A percentile compares a stretch with the other conserved stretches of the same genome.
Evolutionary conservation across 2,113 vertebrate genomes (phyloP).

Genomic region (Cyphomyrus plagiostoma): DNA sequence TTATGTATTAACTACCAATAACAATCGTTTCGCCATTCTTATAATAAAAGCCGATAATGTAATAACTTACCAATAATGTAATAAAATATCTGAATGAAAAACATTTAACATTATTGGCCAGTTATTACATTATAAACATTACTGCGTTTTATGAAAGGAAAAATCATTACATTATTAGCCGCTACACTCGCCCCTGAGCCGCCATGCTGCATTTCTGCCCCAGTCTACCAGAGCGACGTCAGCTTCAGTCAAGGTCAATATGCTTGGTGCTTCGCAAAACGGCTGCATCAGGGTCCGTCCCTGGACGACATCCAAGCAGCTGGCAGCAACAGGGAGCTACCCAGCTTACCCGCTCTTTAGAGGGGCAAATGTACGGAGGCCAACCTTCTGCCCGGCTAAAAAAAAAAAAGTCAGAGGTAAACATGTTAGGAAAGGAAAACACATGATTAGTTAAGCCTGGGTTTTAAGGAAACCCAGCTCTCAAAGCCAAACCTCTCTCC

Average conservation of each 20-base stretch:
- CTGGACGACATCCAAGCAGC: background rate
- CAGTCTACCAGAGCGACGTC: background rate
- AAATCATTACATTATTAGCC: background rate
- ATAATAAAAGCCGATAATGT: background rate
- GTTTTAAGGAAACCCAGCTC: background rate
- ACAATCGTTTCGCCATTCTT: background rate
- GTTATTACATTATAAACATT: background rate
- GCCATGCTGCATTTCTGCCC: background rate
- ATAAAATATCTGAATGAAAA: background rate
- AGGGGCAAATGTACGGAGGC: conserved; percentile 12
- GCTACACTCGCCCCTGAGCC: background rate
- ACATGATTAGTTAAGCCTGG: background rate
- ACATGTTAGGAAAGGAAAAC: background rate
- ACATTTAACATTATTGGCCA: background rate
- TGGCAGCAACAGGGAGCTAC: background rate
- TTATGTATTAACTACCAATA: background rate
- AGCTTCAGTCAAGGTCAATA: background rate
- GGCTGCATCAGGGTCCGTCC: background rate
- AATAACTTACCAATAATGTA: background rate
- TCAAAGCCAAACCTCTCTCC: background rate
- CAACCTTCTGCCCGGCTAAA: background rate
- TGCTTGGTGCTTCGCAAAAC: background rate
- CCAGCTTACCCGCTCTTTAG: conserved; percentile 13
- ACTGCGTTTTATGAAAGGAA: background rate
- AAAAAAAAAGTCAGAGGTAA: background rate